Percentiles rank a stretch among this genome's conserved stretches.
These are phyloP conservation scores for Carollia perspicillata DNA, from an alignment of 2,113 vertebrate species.

Conservation along the genomic window DNA sequence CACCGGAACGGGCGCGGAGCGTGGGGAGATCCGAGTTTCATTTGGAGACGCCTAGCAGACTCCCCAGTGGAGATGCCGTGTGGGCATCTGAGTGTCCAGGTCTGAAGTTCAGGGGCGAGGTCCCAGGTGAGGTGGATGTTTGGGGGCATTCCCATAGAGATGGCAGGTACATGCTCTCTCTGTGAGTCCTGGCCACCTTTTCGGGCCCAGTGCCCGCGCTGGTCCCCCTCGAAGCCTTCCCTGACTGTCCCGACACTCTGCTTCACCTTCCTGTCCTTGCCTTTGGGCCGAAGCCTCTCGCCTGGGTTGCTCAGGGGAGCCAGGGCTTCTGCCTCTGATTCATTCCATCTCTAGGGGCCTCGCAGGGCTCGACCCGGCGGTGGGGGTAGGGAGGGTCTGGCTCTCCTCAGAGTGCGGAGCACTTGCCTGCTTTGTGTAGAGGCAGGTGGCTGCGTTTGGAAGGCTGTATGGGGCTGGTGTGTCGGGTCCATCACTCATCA, in stretches of 20 bases:
- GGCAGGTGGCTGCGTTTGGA: neutral
- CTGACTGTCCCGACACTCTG: neutral
- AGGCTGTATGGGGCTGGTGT: neutral
- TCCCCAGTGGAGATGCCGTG: neutral
- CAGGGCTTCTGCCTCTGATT: neutral
- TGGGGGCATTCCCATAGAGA: neutral
- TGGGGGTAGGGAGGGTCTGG: neutral
- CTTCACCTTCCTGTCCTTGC: neutral
- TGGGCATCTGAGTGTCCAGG: neutral
- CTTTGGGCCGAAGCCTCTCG: neutral
- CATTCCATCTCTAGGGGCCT: neutral
- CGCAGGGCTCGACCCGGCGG: neutral
- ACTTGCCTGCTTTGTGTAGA: neutral
- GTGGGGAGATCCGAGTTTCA: neutral
- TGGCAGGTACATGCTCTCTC: neutral
- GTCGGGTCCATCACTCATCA: neutral
- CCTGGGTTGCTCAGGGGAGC: neutral
- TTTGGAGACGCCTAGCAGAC: neutral
- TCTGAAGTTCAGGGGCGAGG: neutral
- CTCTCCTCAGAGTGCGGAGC: neutral
- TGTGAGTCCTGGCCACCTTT: neutral
- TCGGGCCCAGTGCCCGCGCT: neutral
- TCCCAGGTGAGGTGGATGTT: neutral
- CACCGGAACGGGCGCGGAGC: neutral
- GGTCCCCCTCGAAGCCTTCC: neutral